These are phyloP conservation scores for Pterostichus madidus DNA, from an alignment of 2,888 invertebrate genomes.

Conservation along the genomic window DNA sequence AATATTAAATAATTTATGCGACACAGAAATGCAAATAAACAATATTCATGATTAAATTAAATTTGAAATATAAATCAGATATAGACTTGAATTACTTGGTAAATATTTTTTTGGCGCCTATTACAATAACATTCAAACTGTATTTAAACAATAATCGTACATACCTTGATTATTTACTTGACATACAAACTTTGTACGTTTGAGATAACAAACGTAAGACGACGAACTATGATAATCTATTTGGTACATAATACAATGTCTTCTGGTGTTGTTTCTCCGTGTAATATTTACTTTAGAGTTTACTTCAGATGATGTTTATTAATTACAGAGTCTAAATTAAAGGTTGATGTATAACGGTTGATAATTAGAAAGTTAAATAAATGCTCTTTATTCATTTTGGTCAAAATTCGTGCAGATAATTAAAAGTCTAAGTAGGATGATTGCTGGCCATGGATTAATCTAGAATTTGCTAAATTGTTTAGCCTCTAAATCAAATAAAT, in stretches of 20 bases:
- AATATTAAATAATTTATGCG: background rate
- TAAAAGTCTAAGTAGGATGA: background rate
- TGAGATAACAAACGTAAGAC: background rate
- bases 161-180: constrained; percentile 22
- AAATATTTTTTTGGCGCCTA: constrained; percentile 10
- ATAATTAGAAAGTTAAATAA: constrained; percentile 31
- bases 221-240: constrained; percentile 7
- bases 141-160: constrained; percentile 12
- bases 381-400: constrained; percentile 4
- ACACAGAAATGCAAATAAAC: background rate
- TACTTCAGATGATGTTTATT: constrained; percentile 31
- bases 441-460: background rate
- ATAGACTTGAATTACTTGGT: background rate
- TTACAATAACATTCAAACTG: background rate
- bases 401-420: constrained; percentile 7
- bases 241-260: background rate
- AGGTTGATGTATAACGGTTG: constrained; percentile 11
- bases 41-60: background rate
- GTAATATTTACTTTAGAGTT: constrained; percentile 4
- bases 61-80: background rate
- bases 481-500: too few species aligned
- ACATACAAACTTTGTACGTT: constrained; percentile 31
- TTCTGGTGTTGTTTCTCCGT: background rate
- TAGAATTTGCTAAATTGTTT: too few species aligned
- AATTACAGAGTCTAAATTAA: constrained; percentile 18